These are phyloP conservation scores for Stenopsyche tienmushanensis DNA, from an alignment of 1,140 invertebrate genomes.

Conservation along the genomic window DNA sequence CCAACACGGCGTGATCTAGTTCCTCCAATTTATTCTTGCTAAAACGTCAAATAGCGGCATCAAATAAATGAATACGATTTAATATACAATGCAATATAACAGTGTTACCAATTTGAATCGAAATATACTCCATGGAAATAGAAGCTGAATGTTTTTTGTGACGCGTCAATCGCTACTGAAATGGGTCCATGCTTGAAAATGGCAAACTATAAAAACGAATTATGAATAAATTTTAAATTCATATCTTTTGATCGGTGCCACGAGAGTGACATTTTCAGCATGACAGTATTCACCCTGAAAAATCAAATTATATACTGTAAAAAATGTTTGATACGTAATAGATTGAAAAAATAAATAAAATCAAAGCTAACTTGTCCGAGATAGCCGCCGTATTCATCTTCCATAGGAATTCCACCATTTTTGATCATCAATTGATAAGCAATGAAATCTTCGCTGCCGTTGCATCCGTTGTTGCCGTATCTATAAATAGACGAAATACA, in stretches of 20 bases:
- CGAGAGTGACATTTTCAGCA: slow-evolving; percentile 67
- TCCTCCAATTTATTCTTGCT: slow-evolving; percentile 70
- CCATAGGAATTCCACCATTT: slow-evolving; percentile 83
- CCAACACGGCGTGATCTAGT: slow-evolving; percentile 90
- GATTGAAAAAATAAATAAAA: slow-evolving; percentile 5
- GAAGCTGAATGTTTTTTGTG: slow-evolving; percentile 82
- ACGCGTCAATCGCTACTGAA: slow-evolving; percentile 91
- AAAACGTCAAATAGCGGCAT: slow-evolving; percentile 37
- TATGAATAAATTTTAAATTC: too few relatives aligned
- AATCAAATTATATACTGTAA: slow-evolving; percentile 42
- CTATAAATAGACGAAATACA: slow-evolving; percentile 42
- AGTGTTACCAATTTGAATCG: slow-evolving; percentile 71
- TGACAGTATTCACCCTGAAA: slow-evolving; percentile 89
- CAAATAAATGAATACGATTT: not conserved
- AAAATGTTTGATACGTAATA: slow-evolving; percentile 11
- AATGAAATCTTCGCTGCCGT: slow-evolving; percentile 92
- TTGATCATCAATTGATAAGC: slow-evolving; percentile 92
- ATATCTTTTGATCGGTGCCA: slow-evolving; percentile 79
- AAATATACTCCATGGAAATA: slow-evolving; percentile 93
- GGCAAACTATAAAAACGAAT: slow-evolving; percentile 59
- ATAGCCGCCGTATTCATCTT: slow-evolving; percentile 89
- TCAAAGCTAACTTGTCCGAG: slow-evolving; percentile 71
- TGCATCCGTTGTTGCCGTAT: slow-evolving; percentile 93
- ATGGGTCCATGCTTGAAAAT: slow-evolving; percentile 88
- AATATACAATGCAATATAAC: slow-evolving; percentile 7